phyloP scores from a whole-genome alignment of 2,113 vertebrate species.

The Delphinus delphis region DNA sequence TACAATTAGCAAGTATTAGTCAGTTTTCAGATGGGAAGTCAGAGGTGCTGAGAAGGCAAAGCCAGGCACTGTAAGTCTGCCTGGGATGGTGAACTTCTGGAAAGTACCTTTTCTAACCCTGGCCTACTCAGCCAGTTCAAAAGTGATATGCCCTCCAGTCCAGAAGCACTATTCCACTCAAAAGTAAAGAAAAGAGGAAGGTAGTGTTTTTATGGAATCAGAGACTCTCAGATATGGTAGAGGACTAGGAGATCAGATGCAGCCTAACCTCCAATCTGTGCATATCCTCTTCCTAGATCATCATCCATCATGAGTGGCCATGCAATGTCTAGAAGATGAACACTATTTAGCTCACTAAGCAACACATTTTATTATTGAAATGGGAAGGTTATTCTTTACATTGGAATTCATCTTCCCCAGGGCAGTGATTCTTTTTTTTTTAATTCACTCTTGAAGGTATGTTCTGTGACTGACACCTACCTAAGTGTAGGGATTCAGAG shows the following conservation, averaged over 20 bases:
- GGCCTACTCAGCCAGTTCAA: slow-evolving; percentile 36
- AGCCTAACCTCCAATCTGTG: not conserved
- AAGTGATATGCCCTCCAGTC: not conserved
- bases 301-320: not conserved
- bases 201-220: not conserved
- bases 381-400: not conserved
- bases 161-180: slow-evolving; percentile 21
- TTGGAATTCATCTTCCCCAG: not conserved
- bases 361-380: slow-evolving; percentile 14
- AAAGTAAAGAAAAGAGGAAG: slow-evolving; percentile 29
- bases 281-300: not conserved
- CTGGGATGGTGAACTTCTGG: slow-evolving; percentile 72
- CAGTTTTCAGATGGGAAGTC: slow-evolving; percentile 76
- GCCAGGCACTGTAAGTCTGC: slow-evolving; percentile 17
- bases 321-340: not conserved
- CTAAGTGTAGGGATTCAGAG: not conserved
- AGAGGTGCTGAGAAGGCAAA: slow-evolving; percentile 74
- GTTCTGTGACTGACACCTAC: not conserved
- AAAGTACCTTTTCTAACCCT: slow-evolving; percentile 77
- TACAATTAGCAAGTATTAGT: slow-evolving; percentile 75
- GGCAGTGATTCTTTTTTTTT: not conserved
- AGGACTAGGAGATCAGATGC: not conserved
- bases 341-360: not conserved
- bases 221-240: not conserved
- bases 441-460: not conserved